Evolutionary conservation across 2,797 vertebrate species (phyloP).

Genomic region (Leuciscus waleckii): DNA sequence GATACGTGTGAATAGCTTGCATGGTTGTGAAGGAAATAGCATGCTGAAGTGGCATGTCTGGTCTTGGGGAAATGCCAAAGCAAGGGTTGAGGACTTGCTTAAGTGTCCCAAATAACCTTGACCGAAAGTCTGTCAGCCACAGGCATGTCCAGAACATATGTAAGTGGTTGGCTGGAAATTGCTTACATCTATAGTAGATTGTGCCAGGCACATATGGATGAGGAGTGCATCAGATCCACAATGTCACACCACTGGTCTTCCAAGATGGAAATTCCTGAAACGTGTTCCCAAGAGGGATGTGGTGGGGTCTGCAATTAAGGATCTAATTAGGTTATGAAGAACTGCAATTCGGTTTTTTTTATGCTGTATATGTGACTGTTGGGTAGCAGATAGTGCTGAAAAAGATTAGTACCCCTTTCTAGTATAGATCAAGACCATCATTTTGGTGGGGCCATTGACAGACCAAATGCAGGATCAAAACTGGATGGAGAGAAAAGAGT

Average conservation of each 20-base stretch:
- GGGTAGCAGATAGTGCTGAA: neutral
- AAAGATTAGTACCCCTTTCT: neutral
- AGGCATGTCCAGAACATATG: constrained; percentile 10
- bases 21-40: neutral
- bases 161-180: neutral
- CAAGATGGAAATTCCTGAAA: neutral
- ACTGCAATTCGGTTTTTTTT: too few relatives aligned
- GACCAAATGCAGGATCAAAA: neutral
- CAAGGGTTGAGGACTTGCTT: neutral
- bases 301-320: neutral
- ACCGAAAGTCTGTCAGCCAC: constrained; percentile 3
- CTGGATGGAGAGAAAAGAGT: neutral
- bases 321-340: neutral
- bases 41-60: neutral
- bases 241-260: neutral
- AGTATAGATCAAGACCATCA: neutral
- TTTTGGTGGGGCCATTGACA: neutral
- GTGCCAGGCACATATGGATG: neutral
- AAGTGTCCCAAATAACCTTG: constrained; percentile 6
- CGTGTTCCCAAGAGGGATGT: neutral
- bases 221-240: neutral
- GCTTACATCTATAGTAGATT: neutral
- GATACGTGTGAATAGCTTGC: neutral
- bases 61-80: neutral
- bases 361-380: neutral